These are phyloP conservation scores for Gambusia yucatana DNA, from an alignment of 2,797 vertebrate genomes.

Conservation along the genomic window DNA sequence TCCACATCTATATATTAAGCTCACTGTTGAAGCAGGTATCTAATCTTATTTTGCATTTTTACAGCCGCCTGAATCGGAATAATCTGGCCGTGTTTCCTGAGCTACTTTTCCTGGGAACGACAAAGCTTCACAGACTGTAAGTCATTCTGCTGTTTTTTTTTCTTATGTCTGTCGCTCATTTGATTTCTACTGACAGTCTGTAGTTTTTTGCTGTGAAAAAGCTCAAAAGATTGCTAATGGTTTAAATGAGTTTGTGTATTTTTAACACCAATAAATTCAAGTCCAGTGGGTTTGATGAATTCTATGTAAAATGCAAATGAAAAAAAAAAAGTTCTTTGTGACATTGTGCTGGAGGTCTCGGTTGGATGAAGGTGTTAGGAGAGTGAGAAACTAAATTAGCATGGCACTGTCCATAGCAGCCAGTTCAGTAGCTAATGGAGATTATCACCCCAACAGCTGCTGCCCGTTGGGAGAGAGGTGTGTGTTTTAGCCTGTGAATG, in stretches of 20 bases:
- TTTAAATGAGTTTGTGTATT: not conserved
- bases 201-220: not conserved
- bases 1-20: not conserved
- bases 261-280: not conserved
- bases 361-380: conserved; percentile 41
- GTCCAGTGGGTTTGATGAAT: conserved; percentile 5
- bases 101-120: conserved; percentile 94
- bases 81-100: conserved; percentile 96
- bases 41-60: conserved; percentile 76
- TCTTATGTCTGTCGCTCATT: conserved; percentile 19
- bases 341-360: conserved; percentile 23
- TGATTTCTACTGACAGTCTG: conserved; percentile 11
- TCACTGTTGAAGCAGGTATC: not conserved
- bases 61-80: conserved; percentile 97
- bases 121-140: conserved; percentile 98
- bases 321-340: conserved; percentile 19
- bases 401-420: conserved; percentile 58
- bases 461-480: conserved; percentile 68
- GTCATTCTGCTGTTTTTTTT: conserved; percentile 73
- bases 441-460: conserved; percentile 82
- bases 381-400: conserved; percentile 51
- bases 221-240: not conserved
- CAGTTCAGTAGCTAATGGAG: conserved; percentile 80
- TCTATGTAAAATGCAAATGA: too few relatives aligned
- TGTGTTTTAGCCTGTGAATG: conserved; percentile 19